phyloP scores from a whole-genome alignment of 2,113 vertebrate species.

The Hemibagrus wyckioides region DNA sequence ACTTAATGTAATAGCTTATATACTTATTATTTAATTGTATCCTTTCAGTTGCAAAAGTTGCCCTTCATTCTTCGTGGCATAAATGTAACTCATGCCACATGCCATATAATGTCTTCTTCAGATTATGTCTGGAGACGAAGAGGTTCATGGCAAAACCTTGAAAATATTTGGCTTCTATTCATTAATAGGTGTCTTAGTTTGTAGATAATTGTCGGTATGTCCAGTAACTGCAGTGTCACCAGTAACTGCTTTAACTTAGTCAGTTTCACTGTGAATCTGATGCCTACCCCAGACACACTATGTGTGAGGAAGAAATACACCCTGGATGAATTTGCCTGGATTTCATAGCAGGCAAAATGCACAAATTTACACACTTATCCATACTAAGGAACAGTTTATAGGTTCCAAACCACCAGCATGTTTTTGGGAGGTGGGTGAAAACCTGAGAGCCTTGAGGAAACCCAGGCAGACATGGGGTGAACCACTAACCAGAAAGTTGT shows the following conservation, averaged over 20 bases:
- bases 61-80: background rate
- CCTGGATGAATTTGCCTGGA: no score
- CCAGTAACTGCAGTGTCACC: background rate
- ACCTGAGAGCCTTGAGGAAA: background rate
- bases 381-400: background rate
- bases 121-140: background rate
- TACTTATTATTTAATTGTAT: background rate
- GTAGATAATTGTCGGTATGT: background rate
- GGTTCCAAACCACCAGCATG: background rate
- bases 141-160: background rate
- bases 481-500: background rate
- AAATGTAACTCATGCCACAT: background rate
- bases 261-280: background rate
- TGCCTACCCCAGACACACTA: background rate
- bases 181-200: background rate
- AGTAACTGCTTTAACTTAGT: background rate
- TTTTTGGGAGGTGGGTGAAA: background rate
- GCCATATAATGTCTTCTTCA: background rate
- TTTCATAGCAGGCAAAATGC: background rate
- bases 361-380: background rate
- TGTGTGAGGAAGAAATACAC: background rate
- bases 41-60: background rate
- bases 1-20: background rate
- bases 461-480: background rate
- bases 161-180: background rate